Evolutionary conservation across 1,140 invertebrate species (phyloP).

Genomic region (Lepidotrigona ventralis): DNA sequence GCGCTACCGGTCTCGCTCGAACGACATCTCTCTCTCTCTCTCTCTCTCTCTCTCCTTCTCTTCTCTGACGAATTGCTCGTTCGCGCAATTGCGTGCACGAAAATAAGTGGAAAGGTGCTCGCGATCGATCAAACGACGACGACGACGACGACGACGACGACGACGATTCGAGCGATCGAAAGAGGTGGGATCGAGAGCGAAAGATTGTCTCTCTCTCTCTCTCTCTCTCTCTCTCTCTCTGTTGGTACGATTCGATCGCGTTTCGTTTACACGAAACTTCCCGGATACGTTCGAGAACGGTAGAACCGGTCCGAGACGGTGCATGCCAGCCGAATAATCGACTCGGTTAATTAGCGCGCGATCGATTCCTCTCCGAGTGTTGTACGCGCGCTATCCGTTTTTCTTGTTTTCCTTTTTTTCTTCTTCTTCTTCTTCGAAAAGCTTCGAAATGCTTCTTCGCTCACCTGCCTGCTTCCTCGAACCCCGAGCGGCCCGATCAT

Average conservation of each 20-base stretch:
- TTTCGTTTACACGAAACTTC: conserved; percentile 22
- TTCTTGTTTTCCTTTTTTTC: too few relatives aligned
- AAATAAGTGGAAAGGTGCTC: background rate
- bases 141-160: background rate
- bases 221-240: background rate
- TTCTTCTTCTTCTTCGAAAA: too few relatives aligned
- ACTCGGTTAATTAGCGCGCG: conserved; percentile 41
- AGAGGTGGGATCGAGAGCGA: background rate
- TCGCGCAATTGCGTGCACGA: background rate
- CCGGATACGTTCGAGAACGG: conserved; percentile 43
- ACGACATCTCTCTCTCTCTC: background rate
- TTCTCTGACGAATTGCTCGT: background rate
- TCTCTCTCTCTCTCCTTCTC: background rate
- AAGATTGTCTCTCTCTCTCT: background rate
- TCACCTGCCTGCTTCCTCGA: too few relatives aligned
- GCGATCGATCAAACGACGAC: background rate
- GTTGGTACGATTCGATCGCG: conserved; percentile 9
- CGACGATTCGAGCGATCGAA: background rate
- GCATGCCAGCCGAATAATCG: conserved; percentile 36
- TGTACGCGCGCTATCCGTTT: too few relatives aligned
- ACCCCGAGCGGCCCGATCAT: too few relatives aligned
- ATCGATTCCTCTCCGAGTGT: conserved; percentile 18
- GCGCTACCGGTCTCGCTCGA: conserved; percentile 36
- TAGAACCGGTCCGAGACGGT: conserved; percentile 36
- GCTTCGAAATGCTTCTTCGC: too few relatives aligned